A percentile compares a stretch with the other conserved stretches of the same genome.
phyloP scores from a whole-genome alignment of 2,888 invertebrate genomes.

The Conistra vaccinii region DNA sequence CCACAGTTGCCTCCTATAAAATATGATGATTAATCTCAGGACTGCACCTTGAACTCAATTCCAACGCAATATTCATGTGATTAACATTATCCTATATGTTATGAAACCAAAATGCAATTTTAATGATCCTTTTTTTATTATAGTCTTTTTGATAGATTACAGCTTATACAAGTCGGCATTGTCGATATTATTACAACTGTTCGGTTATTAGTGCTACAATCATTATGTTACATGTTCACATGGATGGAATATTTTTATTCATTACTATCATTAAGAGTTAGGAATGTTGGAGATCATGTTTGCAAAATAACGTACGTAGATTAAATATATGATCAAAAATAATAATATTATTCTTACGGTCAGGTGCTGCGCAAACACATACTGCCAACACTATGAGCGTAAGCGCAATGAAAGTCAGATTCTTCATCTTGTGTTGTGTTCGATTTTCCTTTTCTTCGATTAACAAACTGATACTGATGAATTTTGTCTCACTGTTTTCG shows the following conservation, averaged over 20 bases:
- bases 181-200: conserved; percentile 6
- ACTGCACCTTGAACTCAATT: conserved; percentile 20
- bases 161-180: neutral
- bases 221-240: conserved; percentile 4
- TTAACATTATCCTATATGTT: conserved; percentile 1
- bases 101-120: conserved; percentile 13
- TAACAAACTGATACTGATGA: neutral
- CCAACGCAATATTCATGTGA: neutral
- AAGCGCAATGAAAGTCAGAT: conserved; percentile 59
- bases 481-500: conserved; percentile 1
- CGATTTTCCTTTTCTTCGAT: neutral
- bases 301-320: neutral
- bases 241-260: neutral
- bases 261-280: neutral
- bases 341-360: conserved; percentile 58
- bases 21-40: neutral
- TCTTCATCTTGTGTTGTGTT: conserved; percentile 64
- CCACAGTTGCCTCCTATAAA: conserved; percentile 30
- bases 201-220: conserved; percentile 4
- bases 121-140: neutral
- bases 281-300: neutral
- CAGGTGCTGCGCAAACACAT: conserved; percentile 61
- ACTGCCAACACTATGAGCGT: conserved; percentile 60
- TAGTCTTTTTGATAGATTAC: too few relatives aligned
- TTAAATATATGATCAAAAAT: neutral